Conservation (phyloP, 2,797 vertebrate genomes). For the Coendou prehensilis region DNA sequence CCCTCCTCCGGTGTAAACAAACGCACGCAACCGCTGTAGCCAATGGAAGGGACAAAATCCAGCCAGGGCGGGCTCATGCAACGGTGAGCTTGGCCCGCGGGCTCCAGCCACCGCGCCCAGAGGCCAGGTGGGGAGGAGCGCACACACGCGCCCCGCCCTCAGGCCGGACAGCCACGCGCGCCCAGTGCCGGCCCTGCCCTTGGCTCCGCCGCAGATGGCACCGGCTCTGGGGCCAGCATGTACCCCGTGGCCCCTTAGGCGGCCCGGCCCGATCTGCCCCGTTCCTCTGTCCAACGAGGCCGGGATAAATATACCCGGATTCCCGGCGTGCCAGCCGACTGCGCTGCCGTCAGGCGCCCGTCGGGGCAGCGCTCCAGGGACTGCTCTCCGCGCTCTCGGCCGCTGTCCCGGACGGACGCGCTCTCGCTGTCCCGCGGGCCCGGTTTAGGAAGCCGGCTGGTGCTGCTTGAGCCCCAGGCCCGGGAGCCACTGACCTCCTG, state of each 20-base stretch:
- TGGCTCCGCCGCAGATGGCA: conserved; percentile 69
- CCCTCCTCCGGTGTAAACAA: conserved; percentile 77
- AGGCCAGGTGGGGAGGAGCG: neutral
- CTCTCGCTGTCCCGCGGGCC: neutral
- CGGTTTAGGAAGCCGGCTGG: neutral
- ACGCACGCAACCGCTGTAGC: conserved; percentile 61
- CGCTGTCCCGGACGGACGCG: neutral
- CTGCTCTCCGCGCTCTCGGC: neutral
- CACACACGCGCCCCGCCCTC: neutral
- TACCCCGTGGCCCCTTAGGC: conserved; percentile 57
- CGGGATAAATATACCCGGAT: conserved; percentile 77
- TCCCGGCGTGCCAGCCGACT: conserved; percentile 52
- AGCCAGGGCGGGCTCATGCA: conserved; percentile 71
- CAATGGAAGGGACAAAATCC: conserved; percentile 66
- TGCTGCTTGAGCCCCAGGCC: neutral
- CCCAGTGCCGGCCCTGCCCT: neutral
- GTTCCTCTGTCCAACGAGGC: conserved; percentile 59
- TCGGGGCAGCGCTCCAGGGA: conserved; percentile 71
- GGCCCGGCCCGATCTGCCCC: conserved; percentile 63
- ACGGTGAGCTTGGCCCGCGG: neutral
- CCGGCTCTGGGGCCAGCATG: conserved; percentile 43
- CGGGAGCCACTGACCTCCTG: neutral
- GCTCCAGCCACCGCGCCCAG: neutral
- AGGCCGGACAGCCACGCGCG: neutral
- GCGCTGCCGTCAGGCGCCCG: conserved; percentile 64